These are phyloP conservation scores for Rosalia funebris DNA, from an alignment of 2,888 invertebrate species.

Conservation along the genomic window DNA sequence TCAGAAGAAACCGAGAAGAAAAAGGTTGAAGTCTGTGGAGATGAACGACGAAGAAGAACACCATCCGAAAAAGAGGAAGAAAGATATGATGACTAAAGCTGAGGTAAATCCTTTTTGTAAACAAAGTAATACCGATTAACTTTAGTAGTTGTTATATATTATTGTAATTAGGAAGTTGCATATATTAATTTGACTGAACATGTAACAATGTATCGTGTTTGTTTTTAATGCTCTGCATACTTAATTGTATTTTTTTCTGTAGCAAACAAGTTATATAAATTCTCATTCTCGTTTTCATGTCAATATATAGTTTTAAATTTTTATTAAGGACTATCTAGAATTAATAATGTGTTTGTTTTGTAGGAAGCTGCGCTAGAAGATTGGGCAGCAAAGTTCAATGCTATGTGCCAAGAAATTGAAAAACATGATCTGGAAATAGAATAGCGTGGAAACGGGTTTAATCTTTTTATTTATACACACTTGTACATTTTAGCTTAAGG, in stretches of 20 bases:
- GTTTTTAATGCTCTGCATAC: background rate
- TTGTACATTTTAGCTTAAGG: background rate
- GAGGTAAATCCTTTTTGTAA: constrained; percentile 26
- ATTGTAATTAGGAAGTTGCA: background rate
- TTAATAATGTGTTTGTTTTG: too few relatives aligned
- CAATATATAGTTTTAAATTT: too few relatives aligned
- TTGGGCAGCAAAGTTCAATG: constrained; percentile 69
- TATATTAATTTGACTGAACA: background rate
- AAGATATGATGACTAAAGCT: constrained; percentile 35
- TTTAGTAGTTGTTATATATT: background rate
- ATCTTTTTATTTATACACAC: constrained; percentile 1
- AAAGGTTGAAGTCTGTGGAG: constrained; percentile 17
- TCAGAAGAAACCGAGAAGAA: constrained; percentile 20
- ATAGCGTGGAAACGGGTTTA: too few relatives aligned
- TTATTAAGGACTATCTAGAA: too few relatives aligned
- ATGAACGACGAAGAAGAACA: constrained; percentile 17
- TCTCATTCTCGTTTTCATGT: background rate
- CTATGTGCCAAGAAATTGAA: constrained; percentile 70
- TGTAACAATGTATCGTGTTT: background rate
- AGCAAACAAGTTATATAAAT: background rate
- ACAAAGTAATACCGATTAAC: too few relatives aligned
- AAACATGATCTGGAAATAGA: constrained; percentile 65
- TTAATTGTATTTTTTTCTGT: background rate
- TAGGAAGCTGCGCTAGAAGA: constrained; percentile 66
- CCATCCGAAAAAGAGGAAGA: constrained; percentile 34